Conservation (phyloP, 2,888 invertebrate species). For the Rhamnusium bicolor region DNA sequence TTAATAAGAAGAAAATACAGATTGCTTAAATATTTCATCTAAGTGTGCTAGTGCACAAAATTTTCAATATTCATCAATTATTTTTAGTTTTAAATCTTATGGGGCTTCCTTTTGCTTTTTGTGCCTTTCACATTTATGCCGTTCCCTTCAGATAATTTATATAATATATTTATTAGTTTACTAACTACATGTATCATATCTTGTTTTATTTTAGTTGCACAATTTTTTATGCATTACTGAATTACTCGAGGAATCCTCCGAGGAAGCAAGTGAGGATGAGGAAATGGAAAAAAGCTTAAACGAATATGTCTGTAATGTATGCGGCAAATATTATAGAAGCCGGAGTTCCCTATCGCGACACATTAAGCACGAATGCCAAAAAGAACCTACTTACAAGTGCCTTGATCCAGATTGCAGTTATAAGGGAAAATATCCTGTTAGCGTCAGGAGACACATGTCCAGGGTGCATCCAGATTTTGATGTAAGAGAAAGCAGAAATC, state of each 20-base stretch:
- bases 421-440: constrained; percentile 58
- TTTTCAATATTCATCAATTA: no score
- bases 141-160: neutral
- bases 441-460: constrained; percentile 54
- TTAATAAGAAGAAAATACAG: no score
- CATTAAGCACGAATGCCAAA: constrained; percentile 53
- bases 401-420: constrained; percentile 48
- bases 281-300: neutral
- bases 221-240: constrained; percentile 5
- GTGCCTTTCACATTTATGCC: neutral
- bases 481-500: neutral
- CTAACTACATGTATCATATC: no score
- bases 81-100: neutral
- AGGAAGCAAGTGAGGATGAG: neutral
- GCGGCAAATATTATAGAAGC: constrained; percentile 75
- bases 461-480: constrained; percentile 24
- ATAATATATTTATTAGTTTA: no score
- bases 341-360: constrained; percentile 78
- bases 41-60: no score
- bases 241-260: neutral
- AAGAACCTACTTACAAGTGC: constrained; percentile 51
- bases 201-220: constrained; percentile 18
- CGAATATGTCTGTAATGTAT: constrained; percentile 40
- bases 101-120: neutral
- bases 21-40: no score